phyloP scores from a whole-genome alignment of 2,797 vertebrate species.

The Nyctibius grandis region DNA sequence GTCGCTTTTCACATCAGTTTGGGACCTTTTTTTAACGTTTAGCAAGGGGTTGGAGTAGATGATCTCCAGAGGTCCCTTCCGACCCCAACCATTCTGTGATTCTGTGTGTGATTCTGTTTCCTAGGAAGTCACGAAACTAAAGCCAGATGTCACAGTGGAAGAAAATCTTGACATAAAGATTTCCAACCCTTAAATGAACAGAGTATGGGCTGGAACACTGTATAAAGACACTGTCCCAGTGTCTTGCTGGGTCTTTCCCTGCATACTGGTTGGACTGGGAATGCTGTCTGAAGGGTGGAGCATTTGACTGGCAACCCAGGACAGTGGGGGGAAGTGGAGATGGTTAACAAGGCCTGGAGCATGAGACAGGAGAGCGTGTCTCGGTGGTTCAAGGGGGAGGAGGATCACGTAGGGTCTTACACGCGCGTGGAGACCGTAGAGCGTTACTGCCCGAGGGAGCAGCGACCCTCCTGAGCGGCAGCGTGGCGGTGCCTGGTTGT shows the following conservation, averaged over 20 bases:
- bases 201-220: not conserved
- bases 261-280: not conserved
- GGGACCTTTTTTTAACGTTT: not conserved
- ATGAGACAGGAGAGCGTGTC: not conserved
- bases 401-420: accelerated
- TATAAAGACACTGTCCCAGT: not conserved
- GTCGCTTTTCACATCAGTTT: not conserved
- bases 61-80: no score
- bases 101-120: not conserved
- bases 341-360: not conserved
- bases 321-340: not conserved
- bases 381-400: not conserved
- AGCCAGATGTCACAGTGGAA: not conserved
- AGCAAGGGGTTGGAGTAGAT: no score
- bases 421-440: accelerated
- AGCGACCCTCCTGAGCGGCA: not conserved
- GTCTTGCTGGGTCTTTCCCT: not conserved
- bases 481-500: no score
- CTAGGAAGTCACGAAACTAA: not conserved
- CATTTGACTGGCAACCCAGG: not conserved
- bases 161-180: not conserved
- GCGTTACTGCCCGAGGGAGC: accelerated
- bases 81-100: no score
- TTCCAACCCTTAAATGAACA: not conserved
- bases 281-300: not conserved